phyloP scores from a whole-genome alignment of 2,113 vertebrate genomes.

The Trichechus manatus region DNA sequence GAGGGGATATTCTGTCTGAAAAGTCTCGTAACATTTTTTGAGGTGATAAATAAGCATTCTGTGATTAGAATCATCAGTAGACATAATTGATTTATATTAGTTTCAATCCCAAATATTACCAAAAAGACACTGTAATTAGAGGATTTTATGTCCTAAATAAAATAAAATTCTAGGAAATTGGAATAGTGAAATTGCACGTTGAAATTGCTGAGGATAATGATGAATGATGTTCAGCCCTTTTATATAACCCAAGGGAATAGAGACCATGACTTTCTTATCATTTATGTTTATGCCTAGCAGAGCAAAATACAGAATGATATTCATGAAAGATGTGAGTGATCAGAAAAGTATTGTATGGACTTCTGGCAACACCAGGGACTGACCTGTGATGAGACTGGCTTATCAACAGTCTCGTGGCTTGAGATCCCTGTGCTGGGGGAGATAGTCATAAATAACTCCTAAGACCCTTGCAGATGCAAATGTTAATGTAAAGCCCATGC shows the following conservation, averaged over 20 bases:
- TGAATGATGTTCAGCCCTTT: background rate
- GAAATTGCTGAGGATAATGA: background rate
- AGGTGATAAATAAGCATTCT: background rate
- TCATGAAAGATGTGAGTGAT: background rate
- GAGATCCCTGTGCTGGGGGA: too few relatives aligned
- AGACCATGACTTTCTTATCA: background rate
- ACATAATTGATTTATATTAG: background rate
- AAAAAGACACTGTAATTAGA: background rate
- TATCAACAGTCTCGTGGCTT: too few relatives aligned
- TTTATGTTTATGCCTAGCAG: background rate
- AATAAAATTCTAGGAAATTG: background rate
- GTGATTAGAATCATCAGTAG: background rate
- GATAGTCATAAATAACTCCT: background rate
- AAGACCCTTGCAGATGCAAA: background rate
- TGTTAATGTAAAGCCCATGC: background rate
- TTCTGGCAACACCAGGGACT: background rate
- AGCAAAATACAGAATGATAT: background rate
- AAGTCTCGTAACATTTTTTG: background rate
- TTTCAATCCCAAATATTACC: conserved; percentile 20
- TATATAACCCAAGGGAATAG: background rate
- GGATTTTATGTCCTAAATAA: background rate
- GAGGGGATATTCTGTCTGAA: conserved; percentile 30
- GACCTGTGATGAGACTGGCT: background rate
- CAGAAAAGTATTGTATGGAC: background rate
- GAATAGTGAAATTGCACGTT: background rate